A percentile compares a stretch with the other conserved stretches of the same genome.
phyloP scores from a whole-genome alignment of 2,888 invertebrate genomes.

The Meganola albula region DNA sequence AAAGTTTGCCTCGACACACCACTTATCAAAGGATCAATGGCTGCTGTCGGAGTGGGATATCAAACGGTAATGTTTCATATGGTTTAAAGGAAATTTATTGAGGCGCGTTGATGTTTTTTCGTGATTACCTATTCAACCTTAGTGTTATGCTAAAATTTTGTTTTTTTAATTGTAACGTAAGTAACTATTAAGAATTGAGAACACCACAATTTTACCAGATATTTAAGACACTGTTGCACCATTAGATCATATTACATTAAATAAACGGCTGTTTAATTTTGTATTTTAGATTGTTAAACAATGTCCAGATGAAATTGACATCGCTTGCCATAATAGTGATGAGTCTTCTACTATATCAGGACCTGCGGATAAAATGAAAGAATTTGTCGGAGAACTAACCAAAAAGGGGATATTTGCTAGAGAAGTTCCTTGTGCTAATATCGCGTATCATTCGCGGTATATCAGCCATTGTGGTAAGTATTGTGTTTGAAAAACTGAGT shows the following conservation, averaged over 20 bases:
- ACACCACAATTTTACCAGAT: too few species aligned
- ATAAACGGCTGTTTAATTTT: too few species aligned
- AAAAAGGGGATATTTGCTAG: constrained; percentile 48
- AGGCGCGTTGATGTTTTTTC: too few species aligned
- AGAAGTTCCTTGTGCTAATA: constrained; percentile 80
- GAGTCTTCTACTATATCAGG: constrained; percentile 89
- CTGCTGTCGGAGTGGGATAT: constrained; percentile 84
- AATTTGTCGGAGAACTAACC: constrained; percentile 69
- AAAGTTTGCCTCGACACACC: constrained; percentile 80
- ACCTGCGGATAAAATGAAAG: constrained; percentile 78
- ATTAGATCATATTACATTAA: too few species aligned
- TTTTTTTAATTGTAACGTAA: too few species aligned
- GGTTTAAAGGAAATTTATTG: too few species aligned
- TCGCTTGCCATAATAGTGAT: constrained; percentile 87
- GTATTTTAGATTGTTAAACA: constrained; percentile 22
- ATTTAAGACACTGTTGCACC: too few species aligned
- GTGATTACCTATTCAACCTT: too few species aligned
- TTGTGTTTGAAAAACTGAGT: too few species aligned
- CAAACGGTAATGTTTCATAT: constrained; percentile 65
- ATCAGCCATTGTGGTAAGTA: constrained; percentile 79
- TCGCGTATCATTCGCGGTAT: constrained; percentile 92
- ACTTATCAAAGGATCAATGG: constrained; percentile 88
- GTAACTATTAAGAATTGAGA: too few species aligned
- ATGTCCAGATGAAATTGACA: constrained; percentile 79
- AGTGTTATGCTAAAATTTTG: too few species aligned